These are phyloP conservation scores for Andrena cerasifolii DNA, from an alignment of 1,140 invertebrate species.

Conservation along the genomic window DNA sequence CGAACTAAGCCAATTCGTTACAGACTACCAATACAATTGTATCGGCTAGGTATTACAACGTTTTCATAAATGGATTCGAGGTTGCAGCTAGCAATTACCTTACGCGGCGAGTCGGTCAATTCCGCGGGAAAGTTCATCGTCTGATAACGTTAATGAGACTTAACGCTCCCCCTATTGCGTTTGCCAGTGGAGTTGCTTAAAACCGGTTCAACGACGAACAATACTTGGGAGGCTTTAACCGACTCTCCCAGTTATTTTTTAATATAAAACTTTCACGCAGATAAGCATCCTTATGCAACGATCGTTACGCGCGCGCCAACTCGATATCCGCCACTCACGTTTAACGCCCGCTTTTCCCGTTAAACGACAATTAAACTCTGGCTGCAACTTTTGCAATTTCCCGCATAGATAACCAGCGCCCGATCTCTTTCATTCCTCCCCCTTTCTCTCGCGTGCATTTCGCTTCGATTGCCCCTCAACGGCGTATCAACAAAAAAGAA, in stretches of 20 bases:
- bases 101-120: conserved; percentile 1
- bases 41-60: not conserved
- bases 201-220: not conserved
- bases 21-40: not conserved
- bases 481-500: not conserved
- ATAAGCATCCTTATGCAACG: conserved; percentile 44
- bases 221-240: not conserved
- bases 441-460: not conserved
- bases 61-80: not conserved
- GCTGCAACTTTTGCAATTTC: conserved; percentile 38
- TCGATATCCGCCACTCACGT: conserved; percentile 23
- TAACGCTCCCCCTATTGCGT: conserved; percentile 2
- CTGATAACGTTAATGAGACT: conserved; percentile 35
- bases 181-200: not conserved
- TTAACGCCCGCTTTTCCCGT: conserved; percentile 40
- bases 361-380: conserved; percentile 48
- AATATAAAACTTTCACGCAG: conserved; percentile 37
- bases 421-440: not conserved
- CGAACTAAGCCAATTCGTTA: conserved; percentile 3
- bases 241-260: conserved; percentile 16
- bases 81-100: not conserved
- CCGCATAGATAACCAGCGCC: conserved; percentile 8
- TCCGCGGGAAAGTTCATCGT: conserved; percentile 16
- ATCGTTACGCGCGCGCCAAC: conserved; percentile 22
- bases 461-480: no score